Evolutionary conservation across 2,113 vertebrate genomes (phyloP), one percentile per base, ranked within the genome.

Genomic region (Toxostoma redivivum): DNA sequence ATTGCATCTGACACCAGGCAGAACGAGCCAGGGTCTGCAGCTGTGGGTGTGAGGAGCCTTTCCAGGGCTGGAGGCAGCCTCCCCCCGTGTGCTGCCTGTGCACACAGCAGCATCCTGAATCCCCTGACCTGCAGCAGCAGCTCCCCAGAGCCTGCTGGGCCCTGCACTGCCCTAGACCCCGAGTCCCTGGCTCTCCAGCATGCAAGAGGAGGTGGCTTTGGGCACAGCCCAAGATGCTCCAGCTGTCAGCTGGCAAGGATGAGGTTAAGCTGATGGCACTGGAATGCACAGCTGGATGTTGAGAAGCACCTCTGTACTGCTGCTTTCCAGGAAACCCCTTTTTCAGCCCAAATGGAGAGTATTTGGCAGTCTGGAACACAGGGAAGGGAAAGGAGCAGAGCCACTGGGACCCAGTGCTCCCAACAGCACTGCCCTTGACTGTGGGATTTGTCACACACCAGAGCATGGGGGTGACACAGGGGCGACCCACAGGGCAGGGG

Each of bases 1-100:
- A 97, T 95, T 92, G 66, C 78, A 87, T 92, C 84, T 95, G 95
- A 96, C 96, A 94, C 62, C 83, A 83, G 82, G 90, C 76, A 79
- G 71, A 62, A 94, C 94, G 79, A 97, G 94, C 91, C 94, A 94
- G 95, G 94, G 35, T 83, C 93, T 94, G 74, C 4, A 78, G 88
- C 84, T 77, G 72, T 27, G 90, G 71, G 88, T 58, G 89, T 83
- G 83, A 94, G 79, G 61, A 94, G 83, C 7, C 61, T 82, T 51
- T 79, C 66, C 77, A 94, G 86, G 77, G 76, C 64, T 1, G 7
- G 7, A 53, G 60, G 53, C 51, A 86, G 64, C 50, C 51, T 70
- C 35, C 51, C 51, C 22, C 42, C 2, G 0, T 4, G 0, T 3
- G 1, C 83, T 30, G 62, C 35, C 72, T 8, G 8, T 28, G 86